Evolutionary conservation across 2,797 vertebrate species (phyloP), one percentile per base, ranked within the genome.

Genomic region (Hypotaenidia philippensis): DNA sequence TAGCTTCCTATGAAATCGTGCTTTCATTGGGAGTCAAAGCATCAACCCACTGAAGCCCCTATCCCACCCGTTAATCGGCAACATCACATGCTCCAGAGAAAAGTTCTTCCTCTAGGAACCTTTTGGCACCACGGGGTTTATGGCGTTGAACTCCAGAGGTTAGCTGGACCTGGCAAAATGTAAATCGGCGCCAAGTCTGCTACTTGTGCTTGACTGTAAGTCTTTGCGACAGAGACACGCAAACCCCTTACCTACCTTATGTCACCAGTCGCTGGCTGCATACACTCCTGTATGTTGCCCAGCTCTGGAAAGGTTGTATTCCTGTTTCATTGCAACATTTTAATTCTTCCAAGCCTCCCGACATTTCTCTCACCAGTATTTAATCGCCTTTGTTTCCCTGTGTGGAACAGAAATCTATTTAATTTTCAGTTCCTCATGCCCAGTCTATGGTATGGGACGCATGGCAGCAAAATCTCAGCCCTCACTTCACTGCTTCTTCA

Each of bases 161-260:
- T 70, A 45, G 8, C 13, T 34, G 29, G 59, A 31, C 32, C 47
- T 15, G 11, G n/a, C 38, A 66, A 78, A 52, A 32, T 27, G 11
- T 17, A 31, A 53, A 56, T 6, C 0, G 1, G 29, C 1, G 0
- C 9, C 6, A 65, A 52, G 27, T 3, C 18, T 36, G 15, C 36
- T 74, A 4, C 31, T 44, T 64, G 13, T 15, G 20, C 49, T 60
- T 50, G 32, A 52, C 32, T 50, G 16, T 5, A 60, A 55, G 26
- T 47, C 60, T 71, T 38, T 18, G 74, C 17, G 52, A 44, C 41
- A 44, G 16, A 44, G 41, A 19, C 41, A 10, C 18, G 41, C 18
- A 18, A 44, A 41, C 41, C 41, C 41, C 18, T 16, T 44, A 44
- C 41, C 41, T 44, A 19, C 18, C 6, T 44, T 44, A 18, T 44